Evolutionary conservation across 2,797 vertebrate species (phyloP).

Genomic region (Momotus momota): DNA sequence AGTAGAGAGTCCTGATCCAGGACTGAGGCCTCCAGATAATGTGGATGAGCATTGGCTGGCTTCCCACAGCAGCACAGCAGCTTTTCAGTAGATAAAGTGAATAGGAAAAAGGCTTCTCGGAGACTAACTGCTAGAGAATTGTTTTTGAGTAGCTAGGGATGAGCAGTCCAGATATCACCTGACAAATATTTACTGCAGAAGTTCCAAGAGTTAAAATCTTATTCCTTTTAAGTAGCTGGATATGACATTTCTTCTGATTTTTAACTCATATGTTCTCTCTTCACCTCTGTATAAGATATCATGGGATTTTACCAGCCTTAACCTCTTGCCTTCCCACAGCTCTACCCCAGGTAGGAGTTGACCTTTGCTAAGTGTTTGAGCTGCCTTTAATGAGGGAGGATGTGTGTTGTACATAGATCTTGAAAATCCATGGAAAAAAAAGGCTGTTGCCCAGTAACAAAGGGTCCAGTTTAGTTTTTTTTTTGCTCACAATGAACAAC

Average conservation of each 20-base stretch:
- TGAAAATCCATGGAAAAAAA: slow-evolving; percentile 37
- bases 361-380: slow-evolving; percentile 40
- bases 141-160: background rate
- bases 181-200: slow-evolving; percentile 19
- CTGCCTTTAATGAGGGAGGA: slow-evolving; percentile 59
- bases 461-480: background rate
- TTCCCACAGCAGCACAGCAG: background rate
- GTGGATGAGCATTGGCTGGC: background rate
- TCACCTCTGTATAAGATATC: background rate
- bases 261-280: background rate
- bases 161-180: slow-evolving; percentile 7
- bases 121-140: background rate
- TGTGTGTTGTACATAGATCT: slow-evolving; percentile 50
- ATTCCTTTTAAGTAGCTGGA: background rate
- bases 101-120: background rate
- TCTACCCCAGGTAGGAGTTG: slow-evolving; percentile 46
- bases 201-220: slow-evolving; percentile 43
- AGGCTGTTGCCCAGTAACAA: slow-evolving; percentile 33
- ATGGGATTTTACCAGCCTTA: slow-evolving; percentile 55
- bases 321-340: slow-evolving; percentile 52
- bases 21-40: background rate
- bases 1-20: background rate
- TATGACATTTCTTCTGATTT: slow-evolving; percentile 24
- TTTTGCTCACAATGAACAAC: background rate
- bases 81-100: slow-evolving; percentile 22